Base-by-base conservation (phyloP, 2,113 vertebrate species). In the Crotalus tigris region DNA sequence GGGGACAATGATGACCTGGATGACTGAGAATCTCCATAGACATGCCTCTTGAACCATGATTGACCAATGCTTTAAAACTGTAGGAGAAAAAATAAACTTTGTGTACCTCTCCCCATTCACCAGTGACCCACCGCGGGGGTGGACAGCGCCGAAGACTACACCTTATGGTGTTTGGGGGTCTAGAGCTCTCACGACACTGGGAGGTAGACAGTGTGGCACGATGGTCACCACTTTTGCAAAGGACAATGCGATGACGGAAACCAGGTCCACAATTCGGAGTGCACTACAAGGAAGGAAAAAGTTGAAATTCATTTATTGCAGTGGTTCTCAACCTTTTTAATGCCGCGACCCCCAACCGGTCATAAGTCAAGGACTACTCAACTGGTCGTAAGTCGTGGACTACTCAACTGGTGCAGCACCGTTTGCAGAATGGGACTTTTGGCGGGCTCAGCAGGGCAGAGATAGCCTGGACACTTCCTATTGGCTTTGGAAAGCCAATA, bases 131-230 rank as follows among this genome's bases (percentile, higher is more conserved):
- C 94, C 98, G 98, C 0, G 99, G 98, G 0, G 98, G 98, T 0
- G 99, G 99, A 95, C 99, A 99, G 89, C 99, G 98, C 94, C 99
- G 98, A 94, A 99, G 97, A 96, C 99, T 99, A 97, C 99, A 99
- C 95, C 99, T 98, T 97, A 99, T 98, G 96, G 98, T 99, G 96
- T 97, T 98, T 5, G 98, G 99, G 23, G 99, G 99, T 10, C 98
- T 98, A 96, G 98, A 93, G 0, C 98, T 95, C 89, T 98, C 98
- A 0, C 96, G 94, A 94, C 99, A 99, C 94, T 98, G 98, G 0
- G 98, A 97, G 10, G 98, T 97, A 3, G 98, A 97, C 96, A 99
- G 95, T 0, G 98, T 98, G 4, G 98, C 93, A 0, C 98, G 97
- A 39, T 98, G 98, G 94, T 99, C 99, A 0, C 99, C 98, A 2